Conservation (phyloP, 2,888 invertebrate species). For the Myopa testacea region DNA sequence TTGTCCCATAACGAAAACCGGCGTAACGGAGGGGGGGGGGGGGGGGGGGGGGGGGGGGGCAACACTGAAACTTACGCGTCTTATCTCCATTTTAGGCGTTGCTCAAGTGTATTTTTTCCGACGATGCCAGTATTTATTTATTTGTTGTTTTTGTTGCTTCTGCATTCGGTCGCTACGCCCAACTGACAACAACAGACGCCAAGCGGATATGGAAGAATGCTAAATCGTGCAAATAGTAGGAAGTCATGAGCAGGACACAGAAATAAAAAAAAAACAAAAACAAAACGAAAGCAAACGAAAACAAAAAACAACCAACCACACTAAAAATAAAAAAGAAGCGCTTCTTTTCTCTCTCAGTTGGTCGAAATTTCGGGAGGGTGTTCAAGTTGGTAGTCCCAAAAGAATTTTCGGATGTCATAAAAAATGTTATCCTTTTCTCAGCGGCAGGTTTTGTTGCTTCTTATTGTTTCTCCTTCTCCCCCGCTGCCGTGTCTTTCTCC, state of each 20-base stretch:
- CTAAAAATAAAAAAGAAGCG: neutral
- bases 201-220: conserved; percentile 34
- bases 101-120: conserved; percentile 22
- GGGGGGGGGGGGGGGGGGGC: no score
- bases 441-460: conserved; percentile 8
- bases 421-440: neutral
- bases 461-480: neutral
- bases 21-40: neutral
- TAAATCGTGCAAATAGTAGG: conserved; percentile 36
- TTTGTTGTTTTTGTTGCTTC: conserved; percentile 5
- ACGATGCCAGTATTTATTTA: neutral
- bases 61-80: conserved; percentile 26
- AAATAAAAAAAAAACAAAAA: neutral
- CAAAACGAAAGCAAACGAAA: neutral
- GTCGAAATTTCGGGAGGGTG: neutral
- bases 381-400: neutral
- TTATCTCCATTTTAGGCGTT: conserved; percentile 37
- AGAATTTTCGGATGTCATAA: neutral
- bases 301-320: neutral
- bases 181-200: conserved; percentile 37
- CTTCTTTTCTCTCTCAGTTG: neutral
- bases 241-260: conserved; percentile 35
- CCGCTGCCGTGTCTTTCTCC: neutral
- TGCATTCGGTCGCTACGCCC: neutral
- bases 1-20: neutral